Conservation (phyloP, 2,888 invertebrate genomes). For the Cephus pulcher region DNA sequence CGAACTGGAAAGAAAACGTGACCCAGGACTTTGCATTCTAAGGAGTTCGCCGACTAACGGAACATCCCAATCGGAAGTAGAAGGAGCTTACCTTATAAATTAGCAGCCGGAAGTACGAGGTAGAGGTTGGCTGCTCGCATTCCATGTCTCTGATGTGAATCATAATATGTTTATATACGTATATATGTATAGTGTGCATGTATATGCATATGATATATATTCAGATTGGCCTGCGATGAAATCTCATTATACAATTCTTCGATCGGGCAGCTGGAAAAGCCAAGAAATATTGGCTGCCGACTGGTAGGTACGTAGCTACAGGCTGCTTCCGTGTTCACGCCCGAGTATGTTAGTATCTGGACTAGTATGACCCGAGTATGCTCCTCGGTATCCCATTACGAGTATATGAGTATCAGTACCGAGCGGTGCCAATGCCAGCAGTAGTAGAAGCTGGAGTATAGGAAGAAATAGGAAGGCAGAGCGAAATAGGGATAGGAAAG, state of each 20-base stretch:
- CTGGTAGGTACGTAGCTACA: constrained; percentile 25
- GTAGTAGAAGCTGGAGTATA: neutral
- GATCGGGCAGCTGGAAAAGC: neutral
- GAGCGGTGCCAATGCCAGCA: neutral
- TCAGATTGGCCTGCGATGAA: neutral
- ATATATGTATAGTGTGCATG: too few species aligned
- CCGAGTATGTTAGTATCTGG: constrained; percentile 38
- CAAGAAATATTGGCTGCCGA: neutral
- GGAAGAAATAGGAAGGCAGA: neutral
- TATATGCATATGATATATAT: neutral
- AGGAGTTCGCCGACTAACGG: neutral
- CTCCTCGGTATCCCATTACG: neutral
- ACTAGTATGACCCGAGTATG: neutral
- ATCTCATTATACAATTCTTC: neutral
- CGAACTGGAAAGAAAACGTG: neutral
- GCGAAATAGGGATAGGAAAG: neutral
- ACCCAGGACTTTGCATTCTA: neutral
- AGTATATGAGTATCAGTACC: neutral
- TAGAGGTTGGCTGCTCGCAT: neutral
- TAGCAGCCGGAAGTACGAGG: neutral
- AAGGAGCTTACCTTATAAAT: neutral
- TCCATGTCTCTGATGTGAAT: neutral
- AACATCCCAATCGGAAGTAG: neutral
- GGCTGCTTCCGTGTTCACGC: constrained; percentile 47
- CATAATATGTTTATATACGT: neutral